Conservation (phyloP, 1,140 invertebrate genomes). For the Charaxes varanes region DNA sequence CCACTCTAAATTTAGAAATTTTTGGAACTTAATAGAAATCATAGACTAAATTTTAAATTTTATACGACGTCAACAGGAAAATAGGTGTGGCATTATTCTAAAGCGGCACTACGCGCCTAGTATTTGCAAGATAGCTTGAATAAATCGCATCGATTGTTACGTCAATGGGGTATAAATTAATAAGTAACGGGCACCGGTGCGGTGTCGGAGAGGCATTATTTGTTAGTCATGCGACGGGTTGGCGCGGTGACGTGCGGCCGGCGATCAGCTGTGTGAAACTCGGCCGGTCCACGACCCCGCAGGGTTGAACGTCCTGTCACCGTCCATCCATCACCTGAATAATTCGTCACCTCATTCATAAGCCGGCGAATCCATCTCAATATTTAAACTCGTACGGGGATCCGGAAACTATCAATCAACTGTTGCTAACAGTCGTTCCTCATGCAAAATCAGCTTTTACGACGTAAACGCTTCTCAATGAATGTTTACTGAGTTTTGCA, state of each 20-base stretch:
- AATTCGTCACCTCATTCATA: constrained; percentile 61
- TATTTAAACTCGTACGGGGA: constrained; percentile 46
- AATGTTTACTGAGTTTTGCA: too few species aligned
- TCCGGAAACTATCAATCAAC: constrained; percentile 55
- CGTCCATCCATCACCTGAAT: constrained; percentile 55
- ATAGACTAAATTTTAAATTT: too few species aligned
- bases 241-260: constrained; percentile 21
- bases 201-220: constrained; percentile 32
- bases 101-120: too few species aligned
- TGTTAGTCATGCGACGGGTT: constrained; percentile 33
- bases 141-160: constrained; percentile 13
- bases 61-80: too few species aligned
- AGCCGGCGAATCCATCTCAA: constrained; percentile 52
- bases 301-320: constrained; percentile 39
- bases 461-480: constrained; percentile 29
- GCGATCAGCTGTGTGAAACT: constrained; percentile 60
- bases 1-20: too few species aligned
- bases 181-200: constrained; percentile 39
- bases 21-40: too few species aligned
- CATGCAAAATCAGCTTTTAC: constrained; percentile 33
- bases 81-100: too few species aligned
- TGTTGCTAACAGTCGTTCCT: constrained; percentile 17
- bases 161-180: constrained; percentile 34
- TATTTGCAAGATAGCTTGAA: constrained; percentile 1
- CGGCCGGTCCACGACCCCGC: constrained; percentile 55